A percentile compares a stretch with the other conserved stretches of the same genome.
These are phyloP conservation scores for Microctonus aethiopoides DNA, from an alignment of 2,888 invertebrate genomes.

Conservation along the genomic window DNA sequence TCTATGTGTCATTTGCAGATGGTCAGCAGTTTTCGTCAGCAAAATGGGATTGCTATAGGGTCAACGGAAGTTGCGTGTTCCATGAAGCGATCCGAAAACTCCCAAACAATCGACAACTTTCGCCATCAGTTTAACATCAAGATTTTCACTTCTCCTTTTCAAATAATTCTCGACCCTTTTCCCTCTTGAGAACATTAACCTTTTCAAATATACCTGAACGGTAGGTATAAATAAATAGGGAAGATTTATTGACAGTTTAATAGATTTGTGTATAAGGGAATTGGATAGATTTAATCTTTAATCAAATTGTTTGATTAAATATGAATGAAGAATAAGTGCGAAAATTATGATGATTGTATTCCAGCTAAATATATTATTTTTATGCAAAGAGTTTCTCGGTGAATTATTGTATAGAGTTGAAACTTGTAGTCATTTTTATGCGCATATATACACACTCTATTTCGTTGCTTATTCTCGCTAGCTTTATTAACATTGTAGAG, in stretches of 20 bases:
- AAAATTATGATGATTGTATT: background rate
- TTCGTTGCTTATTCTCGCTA: background rate
- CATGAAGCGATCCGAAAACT: background rate
- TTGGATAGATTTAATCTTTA: no score
- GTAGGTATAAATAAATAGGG: no score
- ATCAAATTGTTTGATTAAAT: background rate
- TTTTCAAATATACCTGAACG: background rate
- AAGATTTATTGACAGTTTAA: no score
- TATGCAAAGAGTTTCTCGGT: background rate
- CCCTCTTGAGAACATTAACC: background rate
- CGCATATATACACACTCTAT: background rate
- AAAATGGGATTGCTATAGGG: background rate
- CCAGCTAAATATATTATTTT: background rate
- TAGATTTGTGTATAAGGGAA: no score
- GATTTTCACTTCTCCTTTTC: background rate
- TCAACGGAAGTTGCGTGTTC: background rate
- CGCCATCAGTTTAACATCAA: background rate
- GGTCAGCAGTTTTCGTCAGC: slow-evolving; percentile 7
- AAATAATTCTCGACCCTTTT: background rate
- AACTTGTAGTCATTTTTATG: background rate
- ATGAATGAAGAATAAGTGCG: background rate
- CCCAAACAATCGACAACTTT: background rate
- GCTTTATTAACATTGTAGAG: background rate
- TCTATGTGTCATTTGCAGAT: background rate
- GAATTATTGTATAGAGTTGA: slow-evolving; percentile 9